Conservation (phyloP, 1,140 invertebrate genomes). For the Mercenaria mercenaria region DNA sequence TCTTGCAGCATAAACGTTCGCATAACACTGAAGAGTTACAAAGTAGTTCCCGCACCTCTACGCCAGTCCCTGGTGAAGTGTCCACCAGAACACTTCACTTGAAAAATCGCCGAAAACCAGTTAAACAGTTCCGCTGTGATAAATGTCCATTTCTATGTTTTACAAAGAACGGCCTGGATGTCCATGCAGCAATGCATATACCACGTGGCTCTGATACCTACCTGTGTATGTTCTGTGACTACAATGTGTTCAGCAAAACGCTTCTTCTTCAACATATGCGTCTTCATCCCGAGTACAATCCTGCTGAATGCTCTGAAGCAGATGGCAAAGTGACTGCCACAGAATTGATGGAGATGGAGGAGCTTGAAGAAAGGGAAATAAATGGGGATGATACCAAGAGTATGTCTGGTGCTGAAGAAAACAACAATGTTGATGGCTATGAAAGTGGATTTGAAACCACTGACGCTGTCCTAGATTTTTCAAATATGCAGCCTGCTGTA, state of each 20-base stretch:
- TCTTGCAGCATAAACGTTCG: constrained; percentile 81
- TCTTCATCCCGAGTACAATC: constrained; percentile 79
- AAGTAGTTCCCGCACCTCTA: background rate
- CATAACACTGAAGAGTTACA: constrained; percentile 58
- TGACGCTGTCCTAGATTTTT: constrained; percentile 66
- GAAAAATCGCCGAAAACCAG: constrained; percentile 80
- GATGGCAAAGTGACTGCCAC: constrained; percentile 66
- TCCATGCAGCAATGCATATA: constrained; percentile 80
- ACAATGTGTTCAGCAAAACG: constrained; percentile 76
- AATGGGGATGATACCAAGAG: constrained; percentile 60
- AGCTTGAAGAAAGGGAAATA: constrained; percentile 63
- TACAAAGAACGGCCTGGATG: constrained; percentile 73
- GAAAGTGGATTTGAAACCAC: constrained; percentile 47
- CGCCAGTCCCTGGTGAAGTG: constrained; percentile 53
- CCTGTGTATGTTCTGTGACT: constrained; percentile 79
- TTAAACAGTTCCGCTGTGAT: constrained; percentile 78
- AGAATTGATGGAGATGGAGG: constrained; percentile 65
- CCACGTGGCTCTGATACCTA: constrained; percentile 68
- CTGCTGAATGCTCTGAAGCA: constrained; percentile 74
- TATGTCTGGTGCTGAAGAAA: constrained; percentile 12
- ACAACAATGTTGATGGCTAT: constrained; percentile 54
- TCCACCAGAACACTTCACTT: constrained; percentile 75
- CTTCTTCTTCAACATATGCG: constrained; percentile 78
- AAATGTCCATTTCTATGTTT: constrained; percentile 80
- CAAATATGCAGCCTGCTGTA: constrained; percentile 5